Evolutionary conservation across 2,113 vertebrate species (phyloP).

Genomic region (Dicerorhinus sumatrensis): DNA sequence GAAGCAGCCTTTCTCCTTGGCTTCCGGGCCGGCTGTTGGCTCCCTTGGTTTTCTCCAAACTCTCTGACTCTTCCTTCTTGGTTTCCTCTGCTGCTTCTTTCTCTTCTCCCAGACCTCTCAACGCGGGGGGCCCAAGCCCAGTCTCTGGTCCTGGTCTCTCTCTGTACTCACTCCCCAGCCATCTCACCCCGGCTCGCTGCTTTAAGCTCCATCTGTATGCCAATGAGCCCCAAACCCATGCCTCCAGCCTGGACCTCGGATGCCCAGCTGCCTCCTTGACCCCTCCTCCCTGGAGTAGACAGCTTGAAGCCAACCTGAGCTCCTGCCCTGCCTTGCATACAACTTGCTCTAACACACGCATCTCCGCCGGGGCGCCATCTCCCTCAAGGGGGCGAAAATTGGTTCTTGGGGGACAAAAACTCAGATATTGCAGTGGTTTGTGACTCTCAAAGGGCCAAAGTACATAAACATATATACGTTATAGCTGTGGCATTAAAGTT

Average conservation of each 20-base stretch:
- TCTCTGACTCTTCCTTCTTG: not conserved
- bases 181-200: not conserved
- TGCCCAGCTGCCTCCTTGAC: rapidly evolving
- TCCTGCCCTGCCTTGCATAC: not conserved
- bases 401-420: not conserved
- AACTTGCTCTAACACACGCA: rapidly evolving
- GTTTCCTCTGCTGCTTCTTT: not conserved
- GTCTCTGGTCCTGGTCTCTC: not conserved
- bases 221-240: rapidly evolving
- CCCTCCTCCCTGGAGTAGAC: not conserved
- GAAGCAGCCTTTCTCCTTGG: not conserved
- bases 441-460: not conserved
- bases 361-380: not conserved
- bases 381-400: not conserved
- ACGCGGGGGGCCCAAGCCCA: not conserved
- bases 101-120: not conserved
- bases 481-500: not conserved
- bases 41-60: not conserved
- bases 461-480: not conserved
- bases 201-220: not conserved
- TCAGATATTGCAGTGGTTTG: not conserved
- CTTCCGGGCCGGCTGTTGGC: not conserved
- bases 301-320: not conserved
- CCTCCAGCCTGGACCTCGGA: not conserved
- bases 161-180: not conserved